phyloP scores from a whole-genome alignment of 2,113 vertebrate genomes.

The Corapipo altera region DNA sequence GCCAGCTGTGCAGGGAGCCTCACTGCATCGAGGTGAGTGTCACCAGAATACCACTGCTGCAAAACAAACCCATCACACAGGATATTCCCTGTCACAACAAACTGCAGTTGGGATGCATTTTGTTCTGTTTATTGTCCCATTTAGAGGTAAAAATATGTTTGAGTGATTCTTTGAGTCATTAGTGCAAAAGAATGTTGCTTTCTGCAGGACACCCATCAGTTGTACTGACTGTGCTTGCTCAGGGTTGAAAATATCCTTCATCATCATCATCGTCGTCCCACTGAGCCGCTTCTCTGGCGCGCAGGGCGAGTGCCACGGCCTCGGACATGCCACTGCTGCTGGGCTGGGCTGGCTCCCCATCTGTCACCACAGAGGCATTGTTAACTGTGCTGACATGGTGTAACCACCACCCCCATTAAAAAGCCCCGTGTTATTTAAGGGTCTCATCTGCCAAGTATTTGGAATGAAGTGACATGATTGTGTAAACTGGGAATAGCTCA shows the following conservation, averaged over 20 bases:
- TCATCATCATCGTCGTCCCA: accelerated
- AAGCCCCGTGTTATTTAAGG: accelerated
- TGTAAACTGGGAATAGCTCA: neutral
- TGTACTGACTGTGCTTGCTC: neutral
- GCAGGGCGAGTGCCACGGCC: slow-evolving; percentile 24
- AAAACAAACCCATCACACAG: accelerated
- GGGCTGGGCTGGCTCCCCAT: accelerated
- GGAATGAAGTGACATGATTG: neutral
- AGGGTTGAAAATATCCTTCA: accelerated
- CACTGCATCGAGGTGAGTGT: accelerated
- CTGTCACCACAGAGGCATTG: neutral
- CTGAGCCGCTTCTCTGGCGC: slow-evolving; percentile 26
- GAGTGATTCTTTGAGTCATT: neutral
- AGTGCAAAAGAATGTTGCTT: neutral
- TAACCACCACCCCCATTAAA: accelerated
- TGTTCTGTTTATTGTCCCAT: neutral
- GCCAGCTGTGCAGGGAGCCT: neutral
- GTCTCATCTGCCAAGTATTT: accelerated
- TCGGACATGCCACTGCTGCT: accelerated
- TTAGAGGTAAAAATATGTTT: neutral
- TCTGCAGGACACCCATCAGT: accelerated
- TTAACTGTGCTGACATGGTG: accelerated
- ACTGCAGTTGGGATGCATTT: neutral
- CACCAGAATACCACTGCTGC: neutral
- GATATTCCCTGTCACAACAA: neutral